phyloP scores from a whole-genome alignment of 2,888 invertebrate genomes.

The Troides helena region DNA sequence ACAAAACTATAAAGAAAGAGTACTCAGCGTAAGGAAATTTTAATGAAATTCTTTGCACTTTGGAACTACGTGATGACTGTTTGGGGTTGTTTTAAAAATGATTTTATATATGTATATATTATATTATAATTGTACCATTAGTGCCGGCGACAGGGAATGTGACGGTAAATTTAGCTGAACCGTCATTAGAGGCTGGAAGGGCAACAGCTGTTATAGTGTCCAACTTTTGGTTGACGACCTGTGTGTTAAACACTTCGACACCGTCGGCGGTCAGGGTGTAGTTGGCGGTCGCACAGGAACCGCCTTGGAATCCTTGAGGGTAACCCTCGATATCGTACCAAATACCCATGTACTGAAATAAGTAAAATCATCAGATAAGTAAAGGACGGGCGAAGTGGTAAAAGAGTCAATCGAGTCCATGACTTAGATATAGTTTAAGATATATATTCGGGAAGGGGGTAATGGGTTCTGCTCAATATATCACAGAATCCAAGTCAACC shows the following conservation, averaged over 20 bases:
- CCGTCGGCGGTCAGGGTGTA: conserved; percentile 46
- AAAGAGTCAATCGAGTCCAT: too few species aligned
- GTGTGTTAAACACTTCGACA: conserved; percentile 56
- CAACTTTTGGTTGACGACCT: conserved; percentile 53
- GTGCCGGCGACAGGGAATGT: conserved; percentile 52
- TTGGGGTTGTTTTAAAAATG: too few species aligned
- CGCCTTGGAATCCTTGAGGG: conserved; percentile 59
- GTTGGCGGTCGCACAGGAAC: conserved; percentile 56
- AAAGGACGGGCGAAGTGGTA: too few species aligned
- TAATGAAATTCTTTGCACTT: too few species aligned
- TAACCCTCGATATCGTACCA: conserved; percentile 67
- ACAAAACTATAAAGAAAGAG: conserved; percentile 30
- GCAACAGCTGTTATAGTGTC: conserved; percentile 55
- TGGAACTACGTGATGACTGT: too few species aligned
- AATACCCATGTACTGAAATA: conserved; percentile 51
- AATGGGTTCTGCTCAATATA: too few species aligned
- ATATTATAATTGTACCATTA: conserved; percentile 36
- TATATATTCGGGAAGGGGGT: too few species aligned
- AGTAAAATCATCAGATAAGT: not conserved
- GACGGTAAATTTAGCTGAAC: conserved; percentile 56
- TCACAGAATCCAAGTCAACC: too few species aligned
- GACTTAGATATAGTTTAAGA: too few species aligned
- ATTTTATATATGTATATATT: too few species aligned
- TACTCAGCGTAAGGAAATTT: not conserved
- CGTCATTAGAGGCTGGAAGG: conserved; percentile 43